Evolutionary conservation across 2,797 vertebrate genomes (phyloP).

Genomic region (Manis crassicaudata): DNA sequence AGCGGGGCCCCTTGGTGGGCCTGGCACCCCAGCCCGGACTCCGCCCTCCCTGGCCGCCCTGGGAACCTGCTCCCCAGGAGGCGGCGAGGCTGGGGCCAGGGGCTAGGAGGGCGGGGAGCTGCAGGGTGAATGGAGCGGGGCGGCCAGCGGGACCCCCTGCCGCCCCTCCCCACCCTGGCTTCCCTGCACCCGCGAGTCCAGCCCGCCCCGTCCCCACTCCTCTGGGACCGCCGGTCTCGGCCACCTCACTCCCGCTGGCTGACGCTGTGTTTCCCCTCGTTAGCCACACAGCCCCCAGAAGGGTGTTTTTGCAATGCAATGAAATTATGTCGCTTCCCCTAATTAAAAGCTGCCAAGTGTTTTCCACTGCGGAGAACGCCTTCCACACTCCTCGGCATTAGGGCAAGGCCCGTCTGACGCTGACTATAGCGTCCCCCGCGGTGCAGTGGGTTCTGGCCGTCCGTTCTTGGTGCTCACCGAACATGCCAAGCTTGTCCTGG

Average conservation of each 20-base stretch:
- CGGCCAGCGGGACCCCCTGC: too few species aligned
- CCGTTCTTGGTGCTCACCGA: not conserved
- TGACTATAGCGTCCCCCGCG: not conserved
- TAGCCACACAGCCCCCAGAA: not conserved
- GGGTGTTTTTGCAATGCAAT: slow-evolving; percentile 22
- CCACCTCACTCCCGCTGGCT: too few species aligned
- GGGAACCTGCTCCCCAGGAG: not conserved
- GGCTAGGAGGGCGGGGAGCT: too few species aligned
- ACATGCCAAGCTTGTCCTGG: not conserved
- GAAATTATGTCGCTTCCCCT: not conserved
- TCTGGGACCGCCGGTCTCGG: too few species aligned
- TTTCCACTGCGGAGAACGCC: not conserved
- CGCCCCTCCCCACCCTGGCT: too few species aligned
- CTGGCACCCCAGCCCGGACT: not conserved
- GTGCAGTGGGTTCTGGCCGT: not conserved
- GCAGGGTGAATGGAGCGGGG: too few species aligned
- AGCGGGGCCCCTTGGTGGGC: not conserved
- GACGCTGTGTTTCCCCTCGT: not conserved
- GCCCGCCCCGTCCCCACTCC: too few species aligned
- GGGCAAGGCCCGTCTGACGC: not conserved
- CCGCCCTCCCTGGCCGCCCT: not conserved
- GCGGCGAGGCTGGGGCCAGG: too few species aligned
- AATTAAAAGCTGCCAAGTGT: slow-evolving; percentile 31
- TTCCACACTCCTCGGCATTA: not conserved
- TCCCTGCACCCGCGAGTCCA: too few species aligned